phyloP scores from a whole-genome alignment of 2,797 vertebrate species.

The Xenopus petersii region DNA sequence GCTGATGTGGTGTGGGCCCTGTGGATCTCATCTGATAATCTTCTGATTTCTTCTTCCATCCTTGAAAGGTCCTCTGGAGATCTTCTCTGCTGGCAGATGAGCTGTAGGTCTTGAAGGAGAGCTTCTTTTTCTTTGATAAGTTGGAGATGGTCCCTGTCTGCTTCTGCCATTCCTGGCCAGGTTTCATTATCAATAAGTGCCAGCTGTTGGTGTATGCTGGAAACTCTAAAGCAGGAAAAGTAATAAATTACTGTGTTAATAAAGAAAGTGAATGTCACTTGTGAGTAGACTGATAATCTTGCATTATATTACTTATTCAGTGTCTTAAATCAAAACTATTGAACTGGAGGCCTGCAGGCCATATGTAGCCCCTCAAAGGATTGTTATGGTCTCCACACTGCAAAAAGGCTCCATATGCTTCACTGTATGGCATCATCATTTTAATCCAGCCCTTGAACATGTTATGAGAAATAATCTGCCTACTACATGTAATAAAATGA shows the following conservation, averaged over 20 bases:
- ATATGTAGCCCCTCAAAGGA: too few relatives aligned
- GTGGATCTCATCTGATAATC: constrained; percentile 91
- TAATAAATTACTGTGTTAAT: neutral
- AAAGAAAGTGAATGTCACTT: too few relatives aligned
- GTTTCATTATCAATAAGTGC: constrained; percentile 89
- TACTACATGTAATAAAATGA: too few relatives aligned
- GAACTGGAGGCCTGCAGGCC: too few relatives aligned
- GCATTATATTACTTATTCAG: too few relatives aligned
- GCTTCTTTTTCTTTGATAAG: constrained; percentile 96
- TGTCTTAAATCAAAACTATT: too few relatives aligned
- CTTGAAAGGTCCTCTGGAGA: constrained; percentile 75
- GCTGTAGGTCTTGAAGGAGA: constrained; percentile 88
- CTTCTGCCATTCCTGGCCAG: constrained; percentile 92
- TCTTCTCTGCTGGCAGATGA: constrained; percentile 83
- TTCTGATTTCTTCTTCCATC: constrained; percentile 82
- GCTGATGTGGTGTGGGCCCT: constrained; percentile 78
- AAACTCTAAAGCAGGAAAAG: constrained; percentile 71
- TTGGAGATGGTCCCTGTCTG: constrained; percentile 90
- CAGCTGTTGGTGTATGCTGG: constrained; percentile 90
- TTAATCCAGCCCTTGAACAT: too few relatives aligned
- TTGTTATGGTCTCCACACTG: too few relatives aligned
- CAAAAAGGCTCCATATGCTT: too few relatives aligned
- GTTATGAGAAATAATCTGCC: too few relatives aligned
- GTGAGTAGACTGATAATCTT: too few relatives aligned
- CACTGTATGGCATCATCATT: too few relatives aligned